Base-by-base conservation (phyloP, 2,888 invertebrate species). In the Trachelus iudaicus region DNA sequence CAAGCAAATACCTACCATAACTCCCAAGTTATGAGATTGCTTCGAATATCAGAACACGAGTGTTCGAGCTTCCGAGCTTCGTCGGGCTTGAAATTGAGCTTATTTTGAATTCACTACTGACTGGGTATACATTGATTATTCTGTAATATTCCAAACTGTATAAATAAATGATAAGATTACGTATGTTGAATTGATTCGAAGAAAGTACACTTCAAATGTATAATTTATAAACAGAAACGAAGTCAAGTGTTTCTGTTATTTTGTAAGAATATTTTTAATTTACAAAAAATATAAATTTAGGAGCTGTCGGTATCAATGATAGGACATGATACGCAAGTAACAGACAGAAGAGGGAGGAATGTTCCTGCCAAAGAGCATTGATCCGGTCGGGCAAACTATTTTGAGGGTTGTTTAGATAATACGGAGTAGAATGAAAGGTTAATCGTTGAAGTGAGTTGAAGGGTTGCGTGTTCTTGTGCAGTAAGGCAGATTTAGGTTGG, bases 401-500 rank as follows among this genome's bases (percentile, higher is more conserved):
- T 79, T 80, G 34, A 79, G 81, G 76, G 81, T 80, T 86, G 83
- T 85, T 84, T 83, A 83, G 85, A 86, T 85, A 87, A 85, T 82
- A 79, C 79, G 73, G 69, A 76, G 34, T 69, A 73, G 80, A 80
- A 78, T 81, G 79, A 80, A 81, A 82, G 74, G 81, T 73, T 79
- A 79, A 79, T 78, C 78, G 80, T 80, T 74, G 78, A 75, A 78
- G 75, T 75, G 68, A 73, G 82, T 77, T 79, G 81, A 81, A 83
- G 83, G 82, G 80, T 82, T 83, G 86, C 84, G 86, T 87, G 86
- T 79, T 81, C 76, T 40, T 79, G 81, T 79, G 83, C 83, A 85
- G 81, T 87, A 81, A 89, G 80, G 82, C 81, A 85, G 83, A 88
- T 88, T 87, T 87, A 86, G 87, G 87, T 87, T 88, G 85, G 85